These are phyloP conservation scores for Electrona antarctica DNA, from an alignment of 2,113 vertebrate species.

Conservation along the genomic window DNA sequence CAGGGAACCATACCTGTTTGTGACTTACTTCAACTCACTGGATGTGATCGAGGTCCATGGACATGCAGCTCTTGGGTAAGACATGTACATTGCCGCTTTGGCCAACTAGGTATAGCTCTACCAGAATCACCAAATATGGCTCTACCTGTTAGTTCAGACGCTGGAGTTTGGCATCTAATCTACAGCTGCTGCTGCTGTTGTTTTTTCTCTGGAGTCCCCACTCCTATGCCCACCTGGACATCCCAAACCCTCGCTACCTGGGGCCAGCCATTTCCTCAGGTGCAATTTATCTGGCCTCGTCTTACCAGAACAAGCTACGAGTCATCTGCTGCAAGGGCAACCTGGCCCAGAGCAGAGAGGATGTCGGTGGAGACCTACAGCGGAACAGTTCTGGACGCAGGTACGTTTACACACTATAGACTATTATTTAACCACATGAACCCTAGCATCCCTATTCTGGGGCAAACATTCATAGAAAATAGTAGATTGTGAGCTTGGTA, in stretches of 20 bases:
- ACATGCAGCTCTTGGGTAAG: constrained; percentile 92
- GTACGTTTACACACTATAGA: constrained; percentile 31
- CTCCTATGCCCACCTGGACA: constrained; percentile 93
- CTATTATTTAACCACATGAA: too few relatives aligned
- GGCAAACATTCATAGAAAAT: too few relatives aligned
- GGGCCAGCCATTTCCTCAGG: constrained; percentile 97
- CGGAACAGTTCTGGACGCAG: constrained; percentile 76
- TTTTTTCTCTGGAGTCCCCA: constrained; percentile 81
- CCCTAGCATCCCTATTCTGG: too few relatives aligned
- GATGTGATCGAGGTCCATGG: constrained; percentile 98
- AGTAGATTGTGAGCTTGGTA: too few relatives aligned
- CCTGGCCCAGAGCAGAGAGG: constrained; percentile 93
- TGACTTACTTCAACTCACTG: constrained; percentile 98
- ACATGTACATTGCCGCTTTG: not conserved
- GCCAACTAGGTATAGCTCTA: too few relatives aligned
- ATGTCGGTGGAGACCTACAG: constrained; percentile 86
- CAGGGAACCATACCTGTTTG: constrained; percentile 96
- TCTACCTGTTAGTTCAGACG: too few relatives aligned
- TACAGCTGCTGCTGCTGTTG: not conserved
- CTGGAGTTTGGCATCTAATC: not conserved
- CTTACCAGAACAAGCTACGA: constrained; percentile 96
- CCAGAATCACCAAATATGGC: too few relatives aligned
- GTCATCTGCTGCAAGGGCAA: constrained; percentile 99
- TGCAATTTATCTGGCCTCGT: constrained; percentile 96
- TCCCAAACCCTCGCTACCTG: constrained; percentile 94